These are phyloP conservation scores for Colletes collaris DNA, from an alignment of 2,888 invertebrate species.

Conservation along the genomic window DNA sequence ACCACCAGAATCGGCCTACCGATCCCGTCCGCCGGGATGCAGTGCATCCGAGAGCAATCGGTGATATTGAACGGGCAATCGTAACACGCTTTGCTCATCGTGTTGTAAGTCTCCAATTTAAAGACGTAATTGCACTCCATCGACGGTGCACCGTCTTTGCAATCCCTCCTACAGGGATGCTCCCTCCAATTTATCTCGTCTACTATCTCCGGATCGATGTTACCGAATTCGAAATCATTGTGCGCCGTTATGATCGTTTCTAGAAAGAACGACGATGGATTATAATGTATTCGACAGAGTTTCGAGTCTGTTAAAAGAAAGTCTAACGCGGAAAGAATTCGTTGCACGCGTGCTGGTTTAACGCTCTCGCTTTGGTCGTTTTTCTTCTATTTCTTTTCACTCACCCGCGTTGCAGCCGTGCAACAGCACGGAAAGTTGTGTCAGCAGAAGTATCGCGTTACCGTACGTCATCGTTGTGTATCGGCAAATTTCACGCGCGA, in stretches of 20 bases:
- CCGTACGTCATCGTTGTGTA: slow-evolving; percentile 31
- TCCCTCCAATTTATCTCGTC: slow-evolving; percentile 56
- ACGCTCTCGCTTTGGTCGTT: not conserved
- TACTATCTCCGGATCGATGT: slow-evolving; percentile 42
- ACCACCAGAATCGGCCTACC: slow-evolving; percentile 90
- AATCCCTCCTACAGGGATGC: slow-evolving; percentile 88
- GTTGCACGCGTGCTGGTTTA: no score
- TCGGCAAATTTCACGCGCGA: not conserved
- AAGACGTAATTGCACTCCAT: slow-evolving; percentile 90
- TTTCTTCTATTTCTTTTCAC: not conserved
- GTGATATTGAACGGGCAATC: slow-evolving; percentile 90
- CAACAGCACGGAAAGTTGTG: slow-evolving; percentile 28
- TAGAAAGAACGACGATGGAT: slow-evolving; percentile 16
- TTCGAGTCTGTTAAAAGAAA: no score
- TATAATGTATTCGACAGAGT: no score
- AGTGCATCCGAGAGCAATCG: slow-evolving; percentile 91
- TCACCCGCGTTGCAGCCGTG: slow-evolving; percentile 45
- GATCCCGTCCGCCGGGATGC: slow-evolving; percentile 93
- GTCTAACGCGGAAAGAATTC: no score
- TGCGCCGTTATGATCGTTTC: slow-evolving; percentile 45
- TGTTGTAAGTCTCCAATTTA: slow-evolving; percentile 92
- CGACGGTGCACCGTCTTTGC: slow-evolving; percentile 85
- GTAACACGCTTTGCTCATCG: slow-evolving; percentile 94
- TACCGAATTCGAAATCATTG: slow-evolving; percentile 30
- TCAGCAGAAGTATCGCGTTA: slow-evolving; percentile 20